Percentiles rank a stretch among this genome's conserved stretches.
Evolutionary conservation across 2,888 invertebrate species (phyloP).

Genomic region (Megamerina dolium): DNA sequence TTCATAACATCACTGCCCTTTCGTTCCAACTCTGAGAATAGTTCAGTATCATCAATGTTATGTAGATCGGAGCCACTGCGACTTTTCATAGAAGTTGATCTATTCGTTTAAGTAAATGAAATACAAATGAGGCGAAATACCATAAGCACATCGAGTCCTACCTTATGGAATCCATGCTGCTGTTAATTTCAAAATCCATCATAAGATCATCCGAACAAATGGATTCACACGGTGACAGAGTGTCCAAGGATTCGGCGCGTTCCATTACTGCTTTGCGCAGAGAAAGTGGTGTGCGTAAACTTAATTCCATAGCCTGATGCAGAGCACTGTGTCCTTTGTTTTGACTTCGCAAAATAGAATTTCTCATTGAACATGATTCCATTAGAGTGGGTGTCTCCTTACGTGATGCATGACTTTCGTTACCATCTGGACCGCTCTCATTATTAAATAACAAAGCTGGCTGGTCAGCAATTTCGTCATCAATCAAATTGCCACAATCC

Average conservation of each 20-base stretch:
- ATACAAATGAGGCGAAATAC: neutral
- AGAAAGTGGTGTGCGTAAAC: constrained; percentile 43
- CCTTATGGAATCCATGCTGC: constrained; percentile 49
- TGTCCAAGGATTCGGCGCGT: constrained; percentile 69
- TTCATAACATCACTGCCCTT: constrained; percentile 53
- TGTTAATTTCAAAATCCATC: constrained; percentile 69
- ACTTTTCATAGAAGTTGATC: constrained; percentile 42
- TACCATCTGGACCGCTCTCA: constrained; percentile 46
- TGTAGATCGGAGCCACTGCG: constrained; percentile 51
- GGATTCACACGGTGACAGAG: constrained; percentile 75
- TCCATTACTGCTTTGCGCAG: constrained; percentile 51
- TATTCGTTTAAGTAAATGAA: constrained; percentile 15
- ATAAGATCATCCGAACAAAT: constrained; percentile 83
- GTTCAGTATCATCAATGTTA: constrained; percentile 51
- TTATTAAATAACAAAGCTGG: constrained; percentile 76
- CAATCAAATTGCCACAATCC: constrained; percentile 67
- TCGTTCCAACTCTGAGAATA: constrained; percentile 50
- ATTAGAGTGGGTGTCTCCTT: constrained; percentile 48
- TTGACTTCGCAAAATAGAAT: constrained; percentile 36
- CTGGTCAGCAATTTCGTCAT: constrained; percentile 88
- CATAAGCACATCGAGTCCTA: constrained; percentile 25
- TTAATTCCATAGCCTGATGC: constrained; percentile 49
- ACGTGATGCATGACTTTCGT: constrained; percentile 26
- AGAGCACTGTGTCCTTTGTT: constrained; percentile 42
- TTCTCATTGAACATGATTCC: constrained; percentile 44